Base-by-base conservation (phyloP, 2,888 invertebrate genomes). In the Quadroppia sp. region DNA sequence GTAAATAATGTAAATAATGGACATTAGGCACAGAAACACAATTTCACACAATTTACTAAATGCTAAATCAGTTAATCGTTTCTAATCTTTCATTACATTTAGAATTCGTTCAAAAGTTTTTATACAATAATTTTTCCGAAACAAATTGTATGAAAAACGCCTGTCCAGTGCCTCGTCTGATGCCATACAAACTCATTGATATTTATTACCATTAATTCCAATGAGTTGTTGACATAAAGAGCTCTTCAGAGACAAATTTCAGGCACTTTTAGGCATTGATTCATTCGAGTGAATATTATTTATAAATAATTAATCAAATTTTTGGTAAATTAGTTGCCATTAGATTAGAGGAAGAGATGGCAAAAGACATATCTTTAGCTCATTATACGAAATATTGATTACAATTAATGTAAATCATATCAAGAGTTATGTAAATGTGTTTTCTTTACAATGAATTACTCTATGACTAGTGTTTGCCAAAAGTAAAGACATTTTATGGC, bases 401-500 rank as follows among this genome's bases (percentile, higher is more conserved):
- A 30, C n/a, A 23, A 59, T 59, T 59, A 59, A 36, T 36, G 36
- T 64, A 36, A 64, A 36, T 64, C 13, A 64, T 64, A 64, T 64
- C n/a, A 64, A 36, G 20, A 36, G 23, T 64, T 20, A 64, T 36
- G 61, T 69, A 25, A 42, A 36, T 30, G 25, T 69, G 69, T 45
- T 36, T 42, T 32, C 1, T 45, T 23, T 23, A 45, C 40, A 69
- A 69, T 69, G 69, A 69, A 23, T 23, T 64, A 64, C 36, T 64
- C 40, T 30, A 42, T 69, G 69, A 69, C 69, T 69, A 69, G 69
- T 69, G 36, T 64, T 56, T 64, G 69, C 69, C 69, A 69, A 69
- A 42, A 40, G 45, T 36, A 45, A n/a, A 69, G 20, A 36, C 40
- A 36, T 45, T 69, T 45, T 69, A 45, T 42, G 69, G 69, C 69